These are phyloP conservation scores for Psephotus haematonotus DNA, from an alignment of 2,113 vertebrate species.

Conservation along the genomic window DNA sequence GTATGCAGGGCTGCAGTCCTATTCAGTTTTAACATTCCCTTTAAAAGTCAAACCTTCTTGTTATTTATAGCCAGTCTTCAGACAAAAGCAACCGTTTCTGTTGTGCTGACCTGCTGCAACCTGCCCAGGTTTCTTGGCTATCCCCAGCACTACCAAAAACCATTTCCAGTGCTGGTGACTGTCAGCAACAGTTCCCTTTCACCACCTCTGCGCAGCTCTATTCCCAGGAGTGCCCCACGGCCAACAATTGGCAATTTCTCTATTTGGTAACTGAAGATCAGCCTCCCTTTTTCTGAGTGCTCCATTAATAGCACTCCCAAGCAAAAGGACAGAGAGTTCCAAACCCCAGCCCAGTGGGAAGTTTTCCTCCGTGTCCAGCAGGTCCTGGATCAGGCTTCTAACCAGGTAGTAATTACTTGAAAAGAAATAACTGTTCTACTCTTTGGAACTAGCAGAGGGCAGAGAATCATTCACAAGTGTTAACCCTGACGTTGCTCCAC, in stretches of 20 bases:
- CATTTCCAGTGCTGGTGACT: neutral
- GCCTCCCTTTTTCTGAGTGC: neutral
- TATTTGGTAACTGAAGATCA: neutral
- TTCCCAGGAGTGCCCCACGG: neutral
- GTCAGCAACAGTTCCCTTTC: neutral
- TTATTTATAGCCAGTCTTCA: neutral
- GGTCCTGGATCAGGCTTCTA: neutral
- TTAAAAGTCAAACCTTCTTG: neutral
- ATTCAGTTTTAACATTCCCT: neutral
- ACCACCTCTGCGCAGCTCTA: neutral
- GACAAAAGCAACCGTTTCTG: neutral
- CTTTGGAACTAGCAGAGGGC: neutral
- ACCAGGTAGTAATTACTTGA: neutral
- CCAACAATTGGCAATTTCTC: neutral
- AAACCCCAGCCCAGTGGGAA: neutral
- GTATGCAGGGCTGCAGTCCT: neutral
- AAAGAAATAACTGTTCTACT: neutral
- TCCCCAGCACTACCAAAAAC: neutral
- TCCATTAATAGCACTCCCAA: neutral
- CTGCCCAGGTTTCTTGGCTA: neutral
- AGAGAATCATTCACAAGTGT: neutral
- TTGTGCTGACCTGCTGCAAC: neutral
- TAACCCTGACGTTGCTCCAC: neutral
- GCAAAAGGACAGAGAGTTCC: neutral
- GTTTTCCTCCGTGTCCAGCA: neutral